A percentile compares a stretch with the other conserved stretches of the same genome.
phyloP scores from a whole-genome alignment of 2,113 vertebrate species.

The Brachyhypopomus gauderio region DNA sequence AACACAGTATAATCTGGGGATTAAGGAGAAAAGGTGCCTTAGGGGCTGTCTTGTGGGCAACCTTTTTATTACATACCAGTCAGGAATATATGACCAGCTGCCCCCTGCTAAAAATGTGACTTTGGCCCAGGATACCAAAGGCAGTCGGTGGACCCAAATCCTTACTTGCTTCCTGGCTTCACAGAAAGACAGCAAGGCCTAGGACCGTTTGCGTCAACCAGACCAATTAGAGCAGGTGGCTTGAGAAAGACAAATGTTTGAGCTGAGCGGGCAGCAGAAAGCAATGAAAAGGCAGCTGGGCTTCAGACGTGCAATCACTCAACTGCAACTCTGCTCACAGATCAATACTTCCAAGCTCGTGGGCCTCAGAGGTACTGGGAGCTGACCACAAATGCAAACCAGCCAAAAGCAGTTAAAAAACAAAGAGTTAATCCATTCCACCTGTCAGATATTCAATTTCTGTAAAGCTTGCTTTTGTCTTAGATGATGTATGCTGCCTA shows the following conservation, averaged over 20 bases:
- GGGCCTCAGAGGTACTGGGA: slow-evolving; percentile 66
- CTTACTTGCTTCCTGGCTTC: not conserved
- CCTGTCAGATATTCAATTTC: slow-evolving; percentile 1
- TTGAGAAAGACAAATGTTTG: slow-evolving; percentile 64
- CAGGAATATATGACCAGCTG: too few relatives aligned
- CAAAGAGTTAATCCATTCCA: slow-evolving; percentile 9
- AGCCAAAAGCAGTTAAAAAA: slow-evolving; percentile 52
- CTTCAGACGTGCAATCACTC: slow-evolving; percentile 67
- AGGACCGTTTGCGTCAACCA: slow-evolving; percentile 53
- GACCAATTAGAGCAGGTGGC: slow-evolving; percentile 57
- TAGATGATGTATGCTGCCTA: not conserved
- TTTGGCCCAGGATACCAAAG: not conserved
- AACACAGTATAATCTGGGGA: not conserved
- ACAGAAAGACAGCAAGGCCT: slow-evolving; percentile 22
- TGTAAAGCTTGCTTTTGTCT: not conserved
- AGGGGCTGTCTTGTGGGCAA: not conserved
- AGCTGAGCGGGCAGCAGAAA: slow-evolving; percentile 54
- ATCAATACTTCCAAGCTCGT: slow-evolving; percentile 70
- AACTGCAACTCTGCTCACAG: slow-evolving; percentile 72
- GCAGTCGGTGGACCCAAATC: not conserved
- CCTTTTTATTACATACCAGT: not conserved
- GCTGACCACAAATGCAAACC: slow-evolving; percentile 65
- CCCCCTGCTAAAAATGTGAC: not conserved
- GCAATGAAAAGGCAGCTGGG: slow-evolving; percentile 65
- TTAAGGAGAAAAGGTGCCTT: too few relatives aligned